Evolutionary conservation across 2,888 invertebrate species (phyloP).

Genomic region (Nephrotoma guestfalica): DNA sequence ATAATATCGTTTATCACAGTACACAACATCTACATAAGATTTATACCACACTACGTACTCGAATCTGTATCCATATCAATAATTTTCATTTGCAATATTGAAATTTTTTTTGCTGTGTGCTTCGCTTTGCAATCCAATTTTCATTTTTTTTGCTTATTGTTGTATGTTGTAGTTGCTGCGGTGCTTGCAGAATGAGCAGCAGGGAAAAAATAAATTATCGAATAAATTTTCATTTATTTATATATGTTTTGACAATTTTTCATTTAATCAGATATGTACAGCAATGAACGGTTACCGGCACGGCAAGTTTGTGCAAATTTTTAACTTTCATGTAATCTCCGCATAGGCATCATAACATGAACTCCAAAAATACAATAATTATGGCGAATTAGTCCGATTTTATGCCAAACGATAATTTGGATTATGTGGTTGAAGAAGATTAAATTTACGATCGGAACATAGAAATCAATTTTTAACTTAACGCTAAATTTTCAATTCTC

Average conservation of each 20-base stretch:
- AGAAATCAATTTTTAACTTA: too few species aligned
- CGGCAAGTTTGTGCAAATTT: too few species aligned
- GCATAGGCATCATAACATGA: too few species aligned
- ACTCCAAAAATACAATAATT: too few species aligned
- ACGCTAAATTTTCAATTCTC: too few species aligned
- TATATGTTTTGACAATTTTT: not conserved
- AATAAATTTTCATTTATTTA: not conserved
- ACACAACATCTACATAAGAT: not conserved
- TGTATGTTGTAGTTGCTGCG: too few species aligned
- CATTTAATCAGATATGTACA: not conserved
- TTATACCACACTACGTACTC: not conserved
- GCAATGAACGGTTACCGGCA: too few species aligned
- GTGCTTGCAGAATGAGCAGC: not conserved
- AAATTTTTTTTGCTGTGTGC: not conserved
- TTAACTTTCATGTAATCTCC: too few species aligned
- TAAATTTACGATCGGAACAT: too few species aligned
- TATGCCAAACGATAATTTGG: too few species aligned
- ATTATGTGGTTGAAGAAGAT: too few species aligned
- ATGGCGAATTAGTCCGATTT: too few species aligned
- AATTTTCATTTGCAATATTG: not conserved
- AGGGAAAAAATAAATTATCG: not conserved
- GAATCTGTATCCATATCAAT: not conserved
- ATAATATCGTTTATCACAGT: not conserved
- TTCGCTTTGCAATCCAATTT: not conserved
- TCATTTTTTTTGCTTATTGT: not conserved